A percentile compares a stretch with the other conserved stretches of the same genome.
These are phyloP conservation scores for Anguilla pacifica DNA, from an alignment of 2,797 vertebrate species.

Conservation along the genomic window DNA sequence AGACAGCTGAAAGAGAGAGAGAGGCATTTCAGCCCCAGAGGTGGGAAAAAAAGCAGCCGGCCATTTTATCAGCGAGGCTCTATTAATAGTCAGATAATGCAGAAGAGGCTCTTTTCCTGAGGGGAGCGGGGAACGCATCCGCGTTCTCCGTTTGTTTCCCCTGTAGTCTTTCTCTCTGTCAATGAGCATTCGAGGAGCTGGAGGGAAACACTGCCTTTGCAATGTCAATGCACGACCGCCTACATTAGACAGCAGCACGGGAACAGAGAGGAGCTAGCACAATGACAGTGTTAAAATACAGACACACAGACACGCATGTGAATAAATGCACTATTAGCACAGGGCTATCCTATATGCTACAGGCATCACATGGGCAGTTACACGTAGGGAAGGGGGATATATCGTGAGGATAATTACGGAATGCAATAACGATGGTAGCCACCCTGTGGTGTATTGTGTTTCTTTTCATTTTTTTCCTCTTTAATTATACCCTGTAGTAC, in stretches of 20 bases:
- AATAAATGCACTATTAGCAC: not conserved
- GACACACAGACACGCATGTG: not conserved
- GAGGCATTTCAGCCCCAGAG: not conserved
- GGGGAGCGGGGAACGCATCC: not conserved
- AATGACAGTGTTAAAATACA: not conserved
- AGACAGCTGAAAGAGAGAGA: not conserved
- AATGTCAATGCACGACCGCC: not conserved
- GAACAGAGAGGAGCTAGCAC: not conserved
- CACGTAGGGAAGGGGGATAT: not conserved
- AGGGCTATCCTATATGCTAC: not conserved
- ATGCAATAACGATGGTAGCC: too few relatives aligned
- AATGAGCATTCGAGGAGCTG: not conserved
- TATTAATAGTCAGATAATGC: slow-evolving; percentile 31
- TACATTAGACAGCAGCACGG: not conserved
- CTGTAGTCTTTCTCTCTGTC: not conserved
- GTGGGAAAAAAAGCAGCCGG: slow-evolving; percentile 10
- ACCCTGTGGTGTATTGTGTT: too few relatives aligned
- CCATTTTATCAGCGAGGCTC: slow-evolving; percentile 20
- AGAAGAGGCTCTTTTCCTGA: not conserved
- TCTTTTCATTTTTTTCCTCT: too few relatives aligned
- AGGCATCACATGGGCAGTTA: not conserved
- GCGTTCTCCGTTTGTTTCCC: not conserved
- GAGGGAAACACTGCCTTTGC: not conserved
- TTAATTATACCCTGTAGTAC: too few relatives aligned
- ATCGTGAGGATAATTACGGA: too few relatives aligned